Conservation (phyloP, 2,113 vertebrate species). For the Nesoenas mayeri region DNA sequence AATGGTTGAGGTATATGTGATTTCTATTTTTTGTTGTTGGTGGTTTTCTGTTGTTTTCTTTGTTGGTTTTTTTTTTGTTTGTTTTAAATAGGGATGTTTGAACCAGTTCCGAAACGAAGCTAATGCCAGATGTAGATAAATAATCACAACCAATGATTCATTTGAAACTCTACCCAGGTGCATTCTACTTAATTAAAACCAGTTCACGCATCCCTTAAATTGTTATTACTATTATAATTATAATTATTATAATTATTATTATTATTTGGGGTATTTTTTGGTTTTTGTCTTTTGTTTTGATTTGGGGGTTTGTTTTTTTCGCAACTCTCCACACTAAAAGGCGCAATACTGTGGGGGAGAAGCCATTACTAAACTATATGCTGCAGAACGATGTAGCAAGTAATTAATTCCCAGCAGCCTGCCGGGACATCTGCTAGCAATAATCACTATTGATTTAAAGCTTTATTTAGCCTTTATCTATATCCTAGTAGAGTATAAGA, state of each 20-base stretch:
- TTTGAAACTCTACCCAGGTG: slow-evolving; percentile 24
- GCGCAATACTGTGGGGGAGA: slow-evolving; percentile 79
- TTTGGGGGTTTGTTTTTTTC: slow-evolving; percentile 59
- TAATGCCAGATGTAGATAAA: slow-evolving; percentile 10
- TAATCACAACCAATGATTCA: slow-evolving; percentile 59
- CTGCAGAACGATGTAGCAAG: slow-evolving; percentile 81
- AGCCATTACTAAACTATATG: slow-evolving; percentile 86
- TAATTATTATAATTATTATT: slow-evolving; percentile 30
- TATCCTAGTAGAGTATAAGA: slow-evolving; percentile 79
- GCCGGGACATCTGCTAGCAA: slow-evolving; percentile 81
- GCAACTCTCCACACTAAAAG: slow-evolving; percentile 83
- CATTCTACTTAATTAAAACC: slow-evolving; percentile 63
- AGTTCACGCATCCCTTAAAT: slow-evolving; percentile 61
- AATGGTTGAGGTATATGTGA: slow-evolving; percentile 58
- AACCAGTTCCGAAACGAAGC: slow-evolving; percentile 38
- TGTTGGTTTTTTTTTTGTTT: not conserved
- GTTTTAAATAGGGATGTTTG: slow-evolving; percentile 33
- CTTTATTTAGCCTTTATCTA: slow-evolving; percentile 90
- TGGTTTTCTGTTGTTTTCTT: too few species aligned
- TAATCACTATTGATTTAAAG: slow-evolving; percentile 93
- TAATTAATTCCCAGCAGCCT: slow-evolving; percentile 63
- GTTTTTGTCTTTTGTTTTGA: not conserved
- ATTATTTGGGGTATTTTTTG: slow-evolving; percentile 58
- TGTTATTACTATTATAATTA: slow-evolving; percentile 67
- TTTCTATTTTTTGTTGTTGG: slow-evolving; percentile 16